Evolutionary conservation across 2,888 invertebrate genomes (phyloP), one percentile per base, ranked within the genome.

Genomic region (Philaethria dido): DNA sequence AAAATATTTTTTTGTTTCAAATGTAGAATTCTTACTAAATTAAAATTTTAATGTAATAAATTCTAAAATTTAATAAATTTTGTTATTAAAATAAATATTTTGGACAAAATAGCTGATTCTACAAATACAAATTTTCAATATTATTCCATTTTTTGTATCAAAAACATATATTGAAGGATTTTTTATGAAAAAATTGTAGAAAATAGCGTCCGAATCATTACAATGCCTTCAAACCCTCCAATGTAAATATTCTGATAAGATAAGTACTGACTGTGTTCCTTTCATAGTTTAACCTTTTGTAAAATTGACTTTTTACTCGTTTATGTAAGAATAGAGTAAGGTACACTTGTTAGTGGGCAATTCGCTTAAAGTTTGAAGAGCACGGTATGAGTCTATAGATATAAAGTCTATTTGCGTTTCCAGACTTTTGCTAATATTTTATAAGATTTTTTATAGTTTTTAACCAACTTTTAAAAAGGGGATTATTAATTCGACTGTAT

Each of bases 181-280:
- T 52, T 29, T 29, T 29, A 52, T 16, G 29, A 0, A 4, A 16
- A 13, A 16, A 11, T 16, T 4, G 29, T 52, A 52, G 52, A 11
- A 52, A 39, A 29, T 66, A 45, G 39, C 50, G 47, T 33, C 11
- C 54, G 48, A 62, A 62, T 67, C 70, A 59, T 72, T 70, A 63
- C 73, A 73, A 74, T 70, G 72, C 69, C 74, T 72, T 70, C 67
- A 72, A 74, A 64, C 82, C 80, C 80, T 84, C 83, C 83, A 74
- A 69, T 86, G 85, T 87, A 86, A 73, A 85, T 87, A 86, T 11
- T 66, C 68, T 72, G 61, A 69, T 71, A 69, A 69, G 66, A 62
- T 76, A 75, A 74, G 73, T 75, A 76, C 72, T 75, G 75, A 78
- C 77, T 77, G 78, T 80, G 79, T 78, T 79, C 78, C 78, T 79